Conservation (phyloP, 2,113 vertebrate species). For the Mellivora capensis region DNA sequence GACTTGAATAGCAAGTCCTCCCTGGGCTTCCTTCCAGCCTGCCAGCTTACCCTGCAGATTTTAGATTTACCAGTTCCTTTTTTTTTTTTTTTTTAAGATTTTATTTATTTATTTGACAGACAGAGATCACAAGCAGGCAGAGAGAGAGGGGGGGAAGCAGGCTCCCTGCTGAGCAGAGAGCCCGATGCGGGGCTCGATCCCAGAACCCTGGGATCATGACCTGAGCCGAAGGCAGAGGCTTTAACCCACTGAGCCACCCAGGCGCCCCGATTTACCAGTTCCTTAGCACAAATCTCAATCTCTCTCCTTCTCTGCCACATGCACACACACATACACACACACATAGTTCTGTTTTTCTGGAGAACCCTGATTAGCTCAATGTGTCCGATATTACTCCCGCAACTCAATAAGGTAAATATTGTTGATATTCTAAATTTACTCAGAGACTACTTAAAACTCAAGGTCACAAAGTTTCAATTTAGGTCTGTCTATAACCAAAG, state of each 20-base stretch:
- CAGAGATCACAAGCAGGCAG: too few relatives aligned
- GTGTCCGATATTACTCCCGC: neutral
- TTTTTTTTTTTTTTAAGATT: too few relatives aligned
- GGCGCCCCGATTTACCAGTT: neutral
- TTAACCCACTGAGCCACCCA: too few relatives aligned
- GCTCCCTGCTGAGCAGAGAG: too few relatives aligned
- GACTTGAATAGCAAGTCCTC: neutral
- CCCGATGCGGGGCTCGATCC: too few relatives aligned
- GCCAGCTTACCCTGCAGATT: neutral
- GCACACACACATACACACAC: neutral
- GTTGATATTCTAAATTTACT: neutral
- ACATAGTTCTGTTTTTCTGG: neutral
- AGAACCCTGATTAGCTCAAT: neutral
- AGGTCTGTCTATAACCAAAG: neutral
- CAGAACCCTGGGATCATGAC: too few relatives aligned
- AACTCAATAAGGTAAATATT: neutral
- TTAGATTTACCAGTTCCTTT: neutral
- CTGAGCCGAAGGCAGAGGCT: too few relatives aligned
- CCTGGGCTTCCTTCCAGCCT: neutral
- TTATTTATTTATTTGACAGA: too few relatives aligned
- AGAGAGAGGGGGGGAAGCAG: too few relatives aligned
- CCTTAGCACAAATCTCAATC: neutral
- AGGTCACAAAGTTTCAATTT: neutral
- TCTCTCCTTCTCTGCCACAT: neutral
- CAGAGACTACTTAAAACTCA: neutral